These are phyloP conservation scores for Gonatopus flavifemur DNA, from an alignment of 1,140 invertebrate species.

Conservation along the genomic window DNA sequence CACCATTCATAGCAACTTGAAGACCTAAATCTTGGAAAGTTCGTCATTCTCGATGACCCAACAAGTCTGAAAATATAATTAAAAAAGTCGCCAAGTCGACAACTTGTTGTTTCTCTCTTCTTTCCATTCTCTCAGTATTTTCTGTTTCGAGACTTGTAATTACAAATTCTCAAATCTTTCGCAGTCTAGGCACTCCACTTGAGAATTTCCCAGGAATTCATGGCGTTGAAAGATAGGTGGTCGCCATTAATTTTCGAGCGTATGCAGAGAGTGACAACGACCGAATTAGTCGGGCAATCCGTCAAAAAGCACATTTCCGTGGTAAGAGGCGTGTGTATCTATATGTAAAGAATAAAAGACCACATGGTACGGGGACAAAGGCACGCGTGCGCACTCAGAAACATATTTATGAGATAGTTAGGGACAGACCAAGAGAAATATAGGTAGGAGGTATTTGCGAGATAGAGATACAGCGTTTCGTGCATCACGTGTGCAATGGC, in stretches of 20 bases:
- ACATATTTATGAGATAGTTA: not conserved
- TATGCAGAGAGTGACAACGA: constrained; percentile 29
- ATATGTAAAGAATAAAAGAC: not conserved
- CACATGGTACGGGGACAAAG: not conserved
- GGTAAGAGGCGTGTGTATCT: constrained; percentile 31
- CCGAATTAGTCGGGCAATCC: constrained; percentile 35
- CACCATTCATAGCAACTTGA: too few relatives aligned
- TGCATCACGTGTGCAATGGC: constrained; percentile 34
- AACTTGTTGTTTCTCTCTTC: too few relatives aligned
- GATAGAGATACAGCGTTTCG: constrained; percentile 15
- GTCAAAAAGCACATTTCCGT: constrained; percentile 36
- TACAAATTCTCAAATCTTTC: too few relatives aligned
- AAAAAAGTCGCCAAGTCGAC: too few relatives aligned
- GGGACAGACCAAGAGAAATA: not conserved
- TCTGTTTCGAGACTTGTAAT: too few relatives aligned
- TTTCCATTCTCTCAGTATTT: too few relatives aligned
- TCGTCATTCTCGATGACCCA: too few relatives aligned
- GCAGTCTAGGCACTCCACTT: too few relatives aligned
- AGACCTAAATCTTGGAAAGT: too few relatives aligned
- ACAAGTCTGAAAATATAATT: too few relatives aligned
- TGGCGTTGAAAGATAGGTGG: constrained; percentile 25
- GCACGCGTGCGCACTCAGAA: constrained; percentile 13
- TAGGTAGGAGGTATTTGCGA: not conserved
- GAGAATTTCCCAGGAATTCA: constrained; percentile 29
- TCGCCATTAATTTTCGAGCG: constrained; percentile 28